Percentiles rank a stretch among this genome's conserved stretches.
phyloP scores from a whole-genome alignment of 2,113 vertebrate genomes.

The Cynocephalus volans region DNA sequence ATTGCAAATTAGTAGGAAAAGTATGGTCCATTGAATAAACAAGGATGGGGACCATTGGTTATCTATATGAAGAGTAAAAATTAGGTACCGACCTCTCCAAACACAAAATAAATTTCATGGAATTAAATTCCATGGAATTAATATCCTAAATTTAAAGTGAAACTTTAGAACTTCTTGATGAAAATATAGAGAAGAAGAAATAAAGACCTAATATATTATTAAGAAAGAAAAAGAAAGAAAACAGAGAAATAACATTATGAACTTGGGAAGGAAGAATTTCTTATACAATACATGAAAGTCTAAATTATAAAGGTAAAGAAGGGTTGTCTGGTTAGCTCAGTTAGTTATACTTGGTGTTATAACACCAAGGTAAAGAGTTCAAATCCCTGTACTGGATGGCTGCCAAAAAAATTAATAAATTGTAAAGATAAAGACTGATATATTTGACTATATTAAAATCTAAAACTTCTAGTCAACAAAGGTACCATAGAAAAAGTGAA shows the following conservation, averaged over 20 bases:
- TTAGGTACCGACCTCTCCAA: not conserved
- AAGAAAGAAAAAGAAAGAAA: too few relatives aligned
- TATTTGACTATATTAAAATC: not conserved
- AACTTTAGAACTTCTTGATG: not conserved
- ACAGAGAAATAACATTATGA: not conserved
- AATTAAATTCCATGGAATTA: conserved; percentile 5
- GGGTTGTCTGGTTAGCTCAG: too few relatives aligned
- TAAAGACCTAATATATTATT: too few relatives aligned
- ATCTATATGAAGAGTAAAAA: conserved; percentile 23
- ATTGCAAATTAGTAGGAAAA: not conserved
- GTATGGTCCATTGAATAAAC: conserved; percentile 3
- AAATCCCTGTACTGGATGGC: too few relatives aligned
- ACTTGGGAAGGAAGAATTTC: not conserved
- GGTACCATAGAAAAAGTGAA: not conserved
- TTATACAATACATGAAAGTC: not conserved
- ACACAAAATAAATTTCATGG: not conserved
- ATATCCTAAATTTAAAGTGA: conserved; percentile 31
- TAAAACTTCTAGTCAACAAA: conserved; percentile 8
- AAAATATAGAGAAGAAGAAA: not conserved
- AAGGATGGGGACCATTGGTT: not conserved
- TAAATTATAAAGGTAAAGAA: not conserved
- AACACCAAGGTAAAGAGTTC: too few relatives aligned
- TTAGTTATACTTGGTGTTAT: too few relatives aligned
- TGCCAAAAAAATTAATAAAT: not conserved
- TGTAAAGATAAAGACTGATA: conserved; percentile 14